A percentile compares a stretch with the other conserved stretches of the same genome.
phyloP scores from a whole-genome alignment of 2,113 vertebrate genomes.

The Lynx canadensis region DNA sequence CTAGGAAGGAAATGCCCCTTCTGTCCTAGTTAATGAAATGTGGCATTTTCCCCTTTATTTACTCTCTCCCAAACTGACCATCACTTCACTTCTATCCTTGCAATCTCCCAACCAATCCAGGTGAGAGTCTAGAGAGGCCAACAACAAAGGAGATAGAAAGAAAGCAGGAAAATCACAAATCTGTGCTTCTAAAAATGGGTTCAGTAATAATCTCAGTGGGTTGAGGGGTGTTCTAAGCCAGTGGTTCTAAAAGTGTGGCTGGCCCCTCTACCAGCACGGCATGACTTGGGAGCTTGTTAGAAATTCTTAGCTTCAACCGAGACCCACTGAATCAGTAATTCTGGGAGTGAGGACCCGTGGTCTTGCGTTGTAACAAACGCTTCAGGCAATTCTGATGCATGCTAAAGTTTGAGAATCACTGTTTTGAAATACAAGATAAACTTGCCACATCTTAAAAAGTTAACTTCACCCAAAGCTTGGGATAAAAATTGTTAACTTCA shows the following conservation, averaged over 20 bases:
- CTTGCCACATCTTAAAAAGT: not conserved
- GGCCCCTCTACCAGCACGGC: not conserved
- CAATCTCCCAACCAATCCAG: not conserved
- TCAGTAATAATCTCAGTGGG: not conserved
- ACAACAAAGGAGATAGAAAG: not conserved
- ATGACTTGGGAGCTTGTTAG: not conserved
- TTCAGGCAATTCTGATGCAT: not conserved
- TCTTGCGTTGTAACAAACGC: not conserved
- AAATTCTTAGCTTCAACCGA: not conserved
- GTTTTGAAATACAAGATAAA: not conserved
- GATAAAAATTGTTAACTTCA: not conserved
- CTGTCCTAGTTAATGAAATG: not conserved
- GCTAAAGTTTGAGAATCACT: not conserved
- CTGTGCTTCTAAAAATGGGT: constrained; percentile 7
- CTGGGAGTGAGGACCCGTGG: not conserved
- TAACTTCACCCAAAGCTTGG: not conserved
- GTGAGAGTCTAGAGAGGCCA: not conserved
- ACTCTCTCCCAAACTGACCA: not conserved
- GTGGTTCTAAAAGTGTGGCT: not conserved
- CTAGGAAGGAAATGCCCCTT: not conserved
- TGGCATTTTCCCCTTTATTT: not conserved
- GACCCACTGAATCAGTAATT: not conserved
- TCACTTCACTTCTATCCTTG: not conserved
- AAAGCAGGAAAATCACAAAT: not conserved
- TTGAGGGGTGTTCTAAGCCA: not conserved